Percentiles rank a stretch among this genome's conserved stretches.
Conservation (phyloP, 2,888 invertebrate genomes). For the Pyrrhosoma nymphula region DNA sequence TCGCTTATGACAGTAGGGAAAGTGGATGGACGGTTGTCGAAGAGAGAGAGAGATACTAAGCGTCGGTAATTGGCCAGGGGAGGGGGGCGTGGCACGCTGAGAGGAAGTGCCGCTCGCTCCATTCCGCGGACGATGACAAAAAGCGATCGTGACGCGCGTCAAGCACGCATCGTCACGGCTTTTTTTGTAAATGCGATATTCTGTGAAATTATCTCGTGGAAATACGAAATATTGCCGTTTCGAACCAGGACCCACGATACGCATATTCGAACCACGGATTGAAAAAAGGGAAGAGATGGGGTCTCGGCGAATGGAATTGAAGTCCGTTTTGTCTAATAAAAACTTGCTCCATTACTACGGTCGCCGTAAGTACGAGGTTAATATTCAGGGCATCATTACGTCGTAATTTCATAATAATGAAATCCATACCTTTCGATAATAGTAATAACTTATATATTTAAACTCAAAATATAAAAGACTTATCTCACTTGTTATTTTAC, state of each 20-base stretch:
- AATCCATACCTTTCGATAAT: too few species aligned
- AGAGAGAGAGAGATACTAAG: background rate
- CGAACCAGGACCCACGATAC: background rate
- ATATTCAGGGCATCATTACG: too few species aligned
- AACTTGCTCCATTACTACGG: too few species aligned
- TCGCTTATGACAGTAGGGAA: conserved; percentile 8
- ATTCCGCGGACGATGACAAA: background rate
- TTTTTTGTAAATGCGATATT: background rate
- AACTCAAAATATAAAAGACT: too few species aligned
- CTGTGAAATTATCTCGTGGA: background rate
- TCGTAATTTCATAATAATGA: too few species aligned
- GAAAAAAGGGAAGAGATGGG: too few species aligned
- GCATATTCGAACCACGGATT: too few species aligned
- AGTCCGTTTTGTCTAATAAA: too few species aligned
- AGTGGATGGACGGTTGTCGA: background rate
- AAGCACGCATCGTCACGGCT: background rate
- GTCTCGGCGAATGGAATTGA: too few species aligned
- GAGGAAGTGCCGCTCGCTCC: background rate
- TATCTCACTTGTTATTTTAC: too few species aligned
- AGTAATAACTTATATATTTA: too few species aligned
- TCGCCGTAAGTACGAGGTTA: too few species aligned
- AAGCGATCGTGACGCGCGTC: background rate
- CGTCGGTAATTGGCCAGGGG: background rate
- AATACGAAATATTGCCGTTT: background rate
- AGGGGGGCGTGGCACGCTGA: background rate